Percentiles rank a stretch among this genome's conserved stretches.
Conservation (phyloP, 1,140 invertebrate species). For the Pogonognathellus flavescens region DNA sequence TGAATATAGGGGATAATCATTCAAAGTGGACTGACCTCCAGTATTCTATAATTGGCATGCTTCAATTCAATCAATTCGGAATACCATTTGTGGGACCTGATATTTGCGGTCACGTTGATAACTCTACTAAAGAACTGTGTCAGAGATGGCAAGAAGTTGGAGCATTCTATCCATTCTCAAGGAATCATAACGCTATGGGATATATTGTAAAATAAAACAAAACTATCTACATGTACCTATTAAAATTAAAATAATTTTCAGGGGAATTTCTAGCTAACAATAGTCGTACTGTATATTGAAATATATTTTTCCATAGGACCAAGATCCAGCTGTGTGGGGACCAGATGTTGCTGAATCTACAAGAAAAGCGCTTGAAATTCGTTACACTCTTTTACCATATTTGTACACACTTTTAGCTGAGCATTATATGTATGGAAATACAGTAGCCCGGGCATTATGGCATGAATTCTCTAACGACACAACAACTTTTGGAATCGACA, state of each 20-base stretch:
- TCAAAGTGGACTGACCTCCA: slow-evolving; percentile 72
- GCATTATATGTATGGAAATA: slow-evolving; percentile 69
- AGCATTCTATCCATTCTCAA: slow-evolving; percentile 84
- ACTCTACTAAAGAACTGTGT: slow-evolving; percentile 39
- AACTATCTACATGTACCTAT: background rate
- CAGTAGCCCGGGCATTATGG: slow-evolving; percentile 71
- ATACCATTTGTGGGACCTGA: slow-evolving; percentile 69
- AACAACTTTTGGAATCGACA: slow-evolving; percentile 65
- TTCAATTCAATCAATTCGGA: slow-evolving; percentile 65
- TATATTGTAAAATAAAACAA: slow-evolving; percentile 52
- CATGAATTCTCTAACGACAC: slow-evolving; percentile 69
- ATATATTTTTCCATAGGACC: slow-evolving; percentile 56
- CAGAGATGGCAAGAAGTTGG: slow-evolving; percentile 83
- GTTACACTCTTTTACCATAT: slow-evolving; percentile 72
- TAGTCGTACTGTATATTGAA: too few relatives aligned
- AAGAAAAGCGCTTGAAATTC: slow-evolving; percentile 68
- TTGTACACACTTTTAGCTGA: slow-evolving; percentile 72
- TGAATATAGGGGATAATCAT: background rate
- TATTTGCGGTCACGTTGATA: slow-evolving; percentile 66
- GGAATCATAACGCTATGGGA: slow-evolving; percentile 81
- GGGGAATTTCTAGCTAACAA: too few relatives aligned
- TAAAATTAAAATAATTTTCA: too few relatives aligned
- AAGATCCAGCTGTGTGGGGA: slow-evolving; percentile 68
- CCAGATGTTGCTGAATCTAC: slow-evolving; percentile 66
- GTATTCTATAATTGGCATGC: slow-evolving; percentile 71